Evolutionary conservation across 1,140 invertebrate genomes (phyloP).

Genomic region (Drosophila arizonae): DNA sequence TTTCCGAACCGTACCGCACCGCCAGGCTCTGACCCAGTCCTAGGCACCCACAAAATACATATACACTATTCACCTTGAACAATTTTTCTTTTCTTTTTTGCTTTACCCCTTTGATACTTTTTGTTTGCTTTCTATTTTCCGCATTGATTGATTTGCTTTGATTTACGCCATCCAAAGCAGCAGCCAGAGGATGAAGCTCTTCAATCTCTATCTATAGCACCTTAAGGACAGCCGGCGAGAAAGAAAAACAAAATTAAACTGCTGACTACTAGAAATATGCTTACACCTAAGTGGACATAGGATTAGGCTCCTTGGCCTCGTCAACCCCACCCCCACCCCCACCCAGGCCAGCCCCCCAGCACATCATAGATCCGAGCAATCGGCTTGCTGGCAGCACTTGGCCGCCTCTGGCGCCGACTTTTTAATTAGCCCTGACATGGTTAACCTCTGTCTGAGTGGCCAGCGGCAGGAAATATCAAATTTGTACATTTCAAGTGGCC

Average conservation of each 20-base stretch:
- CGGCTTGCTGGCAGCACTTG: conserved; percentile 16
- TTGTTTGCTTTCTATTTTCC: conserved; percentile 18
- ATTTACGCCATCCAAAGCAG: conserved; percentile 26
- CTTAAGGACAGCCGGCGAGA: conserved; percentile 22
- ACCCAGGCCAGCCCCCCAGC: too few species aligned
- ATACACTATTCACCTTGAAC: conserved; percentile 37
- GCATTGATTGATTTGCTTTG: conserved; percentile 40
- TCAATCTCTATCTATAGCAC: conserved; percentile 20
- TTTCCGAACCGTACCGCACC: too few species aligned
- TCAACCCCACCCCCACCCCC: background rate
- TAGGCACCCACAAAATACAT: conserved; percentile 3
- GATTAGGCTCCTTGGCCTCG: background rate
- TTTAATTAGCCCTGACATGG: conserved; percentile 36
- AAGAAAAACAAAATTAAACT: conserved; percentile 15
- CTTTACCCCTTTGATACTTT: background rate
- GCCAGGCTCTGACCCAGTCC: background rate
- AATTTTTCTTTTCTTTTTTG: conserved; percentile 4
- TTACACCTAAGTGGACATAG: conserved; percentile 21
- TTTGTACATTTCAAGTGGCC: conserved; percentile 19
- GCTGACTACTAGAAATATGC: conserved; percentile 39
- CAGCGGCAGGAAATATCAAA: conserved; percentile 3
- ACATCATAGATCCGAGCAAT: conserved; percentile 7
- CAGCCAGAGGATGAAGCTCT: background rate
- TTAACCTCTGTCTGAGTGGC: conserved; percentile 7
- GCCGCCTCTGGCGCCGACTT: conserved; percentile 21